Percentiles rank a stretch among this genome's conserved stretches.
phyloP scores from a whole-genome alignment of 1,140 invertebrate genomes.

The Matsumurasca onukii region DNA sequence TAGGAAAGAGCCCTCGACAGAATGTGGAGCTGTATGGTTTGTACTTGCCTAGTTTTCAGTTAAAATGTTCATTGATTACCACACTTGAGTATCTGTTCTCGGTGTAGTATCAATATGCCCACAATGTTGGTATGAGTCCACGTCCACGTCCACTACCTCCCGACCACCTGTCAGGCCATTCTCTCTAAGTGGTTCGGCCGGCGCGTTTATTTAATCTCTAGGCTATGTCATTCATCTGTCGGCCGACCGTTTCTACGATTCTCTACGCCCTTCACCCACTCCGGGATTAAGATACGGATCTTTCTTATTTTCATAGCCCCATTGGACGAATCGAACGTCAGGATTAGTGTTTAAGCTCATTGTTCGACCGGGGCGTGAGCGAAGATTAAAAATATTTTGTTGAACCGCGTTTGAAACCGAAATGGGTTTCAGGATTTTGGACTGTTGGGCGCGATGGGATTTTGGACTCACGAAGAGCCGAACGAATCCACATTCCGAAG shows the following conservation, averaged over 20 bases:
- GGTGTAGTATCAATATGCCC: no score
- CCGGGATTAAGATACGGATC: constrained; percentile 19
- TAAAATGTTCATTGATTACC: no score
- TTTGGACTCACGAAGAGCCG: background rate
- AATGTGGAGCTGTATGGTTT: no score
- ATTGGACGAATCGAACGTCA: background rate
- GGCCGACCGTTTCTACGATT: constrained; percentile 3
- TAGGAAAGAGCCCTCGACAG: no score
- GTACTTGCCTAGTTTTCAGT: no score
- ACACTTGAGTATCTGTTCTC: no score
- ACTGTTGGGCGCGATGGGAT: constrained; percentile 6
- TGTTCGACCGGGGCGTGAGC: background rate
- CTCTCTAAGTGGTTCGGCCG: constrained; percentile 9
- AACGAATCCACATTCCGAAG: constrained; percentile 16
- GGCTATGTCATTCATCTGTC: constrained; percentile 24
- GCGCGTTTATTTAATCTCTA: constrained; percentile 18
- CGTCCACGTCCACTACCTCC: no score
- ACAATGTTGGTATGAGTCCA: no score
- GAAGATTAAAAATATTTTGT: constrained; percentile 13
- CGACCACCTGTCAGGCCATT: constrained; percentile 12
- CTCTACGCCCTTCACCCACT: constrained; percentile 23
- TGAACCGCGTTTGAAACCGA: background rate
- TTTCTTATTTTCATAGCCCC: constrained; percentile 18
- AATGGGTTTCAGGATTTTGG: no score
- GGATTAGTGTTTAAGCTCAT: constrained; percentile 11